These are phyloP conservation scores for Choristoneura fumiferana DNA, from an alignment of 1,140 invertebrate species.

Conservation along the genomic window DNA sequence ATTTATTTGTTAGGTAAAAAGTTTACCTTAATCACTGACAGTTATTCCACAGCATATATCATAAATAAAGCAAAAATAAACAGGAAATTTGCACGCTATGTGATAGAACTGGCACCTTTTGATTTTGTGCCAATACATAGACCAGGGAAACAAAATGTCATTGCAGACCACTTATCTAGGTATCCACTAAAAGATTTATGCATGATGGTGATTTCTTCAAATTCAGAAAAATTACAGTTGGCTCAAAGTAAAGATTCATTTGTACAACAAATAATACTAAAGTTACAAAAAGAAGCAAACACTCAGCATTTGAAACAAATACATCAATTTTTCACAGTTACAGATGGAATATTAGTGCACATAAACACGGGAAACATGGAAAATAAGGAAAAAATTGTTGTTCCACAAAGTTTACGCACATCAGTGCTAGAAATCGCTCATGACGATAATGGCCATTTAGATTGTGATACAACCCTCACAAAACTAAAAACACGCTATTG, in stretches of 20 bases:
- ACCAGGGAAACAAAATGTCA: neutral
- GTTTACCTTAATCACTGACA: neutral
- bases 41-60: neutral
- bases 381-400: neutral
- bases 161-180: constrained; percentile 2
- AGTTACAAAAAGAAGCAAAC: neutral
- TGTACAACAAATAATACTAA: neutral
- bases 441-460: neutral
- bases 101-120: neutral
- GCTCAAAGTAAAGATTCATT: neutral
- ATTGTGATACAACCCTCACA: neutral
- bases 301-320: neutral
- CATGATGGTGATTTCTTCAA: neutral
- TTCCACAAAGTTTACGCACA: neutral
- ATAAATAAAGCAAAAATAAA: neutral
- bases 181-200: constrained; percentile 1
- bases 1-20: no score
- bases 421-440: neutral
- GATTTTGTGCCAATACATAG: constrained; percentile 3
- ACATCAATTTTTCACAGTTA: neutral
- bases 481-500: neutral
- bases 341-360: neutral
- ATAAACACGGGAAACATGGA: neutral
- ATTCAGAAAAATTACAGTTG: neutral
- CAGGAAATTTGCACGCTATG: neutral